Evolutionary conservation across 1,140 invertebrate genomes (phyloP), one percentile per base, ranked within the genome.

Genomic region (Caenorhabditis inopinata): DNA sequence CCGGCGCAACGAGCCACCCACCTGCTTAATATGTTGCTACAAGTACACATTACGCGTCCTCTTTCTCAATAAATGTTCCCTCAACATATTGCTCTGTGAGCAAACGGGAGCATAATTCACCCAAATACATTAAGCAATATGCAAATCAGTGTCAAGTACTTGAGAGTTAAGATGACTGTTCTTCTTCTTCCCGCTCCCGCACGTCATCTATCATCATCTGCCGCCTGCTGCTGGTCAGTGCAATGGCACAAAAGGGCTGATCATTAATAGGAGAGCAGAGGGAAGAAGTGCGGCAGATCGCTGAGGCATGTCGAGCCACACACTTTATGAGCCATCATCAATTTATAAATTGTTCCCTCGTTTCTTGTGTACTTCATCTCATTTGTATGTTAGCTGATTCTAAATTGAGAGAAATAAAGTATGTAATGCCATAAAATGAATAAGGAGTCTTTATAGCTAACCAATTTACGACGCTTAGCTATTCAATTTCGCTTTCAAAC

Each of bases 121-220:
- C 46, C 21, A 51, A 7, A 23, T 25, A 7, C 2, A 14, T n/a
- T 29, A n/a, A n/a, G n/a, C 51, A 25, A 58, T 68, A 68, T 68
- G 58, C 58, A 68, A 68, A 68, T 68, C 58, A 68, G 32, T 58
- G 51, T 58, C 51, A 58, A 68, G 23, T 68, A 68, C 58, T 68
- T 68, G 58, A 68, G 58, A 68, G 58, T 68, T 68, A 68, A 68
- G 58, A 68, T 42, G 58, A n/a, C 58, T 68, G 58, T 68, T 68
- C 29, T 68, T 68, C 51, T 58, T 58, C 3, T 47, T 47, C 46
- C 46, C 46, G 46, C 14, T 23, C 58, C 32, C 58, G 32, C 32
- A 21, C 32, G 58, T 68, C 58, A 68, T 68, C 58, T 68, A 68
- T 68, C 58, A 68, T 68, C 58, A 68, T 68, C 58, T 68, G 58